Base-by-base conservation (phyloP, 2,797 vertebrate species). In the Chiloscyllium punctatum region DNA sequence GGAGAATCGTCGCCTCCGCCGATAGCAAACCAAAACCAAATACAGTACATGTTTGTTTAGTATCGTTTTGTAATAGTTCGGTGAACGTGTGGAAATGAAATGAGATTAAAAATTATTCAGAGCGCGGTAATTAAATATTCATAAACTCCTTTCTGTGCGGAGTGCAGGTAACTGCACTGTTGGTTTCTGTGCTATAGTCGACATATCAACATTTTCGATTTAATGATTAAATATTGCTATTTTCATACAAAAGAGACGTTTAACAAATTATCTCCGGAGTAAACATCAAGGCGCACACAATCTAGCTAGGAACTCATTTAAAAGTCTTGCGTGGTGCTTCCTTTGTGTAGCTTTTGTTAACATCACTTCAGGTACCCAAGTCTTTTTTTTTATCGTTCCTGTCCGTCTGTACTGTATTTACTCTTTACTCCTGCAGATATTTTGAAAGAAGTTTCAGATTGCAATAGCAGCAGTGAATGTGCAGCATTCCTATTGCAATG, bases 241-340 rank as follows among this genome's bases (percentile, higher is more conserved):
- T 91, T 91, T 68, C n/a, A 91, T 92, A 92, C 37, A 92, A 42
- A 2, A 69, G 21, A 68, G 66, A 69, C 21, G 69, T 42, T 92
- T 69, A 92, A 68, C 90, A 92, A 92, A 69, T 92, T 92, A 68
- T 25, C 37, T 92, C 90, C 69, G 25, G 62, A 92, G 62, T 69
- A 69, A 92, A 69, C 18, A 23, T 48, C 82, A 66, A 68, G 21
- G 90, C 88, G 33, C 18, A 23, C 37, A 7, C n/a, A 23, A 37
- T 92, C 90, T 68, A 68, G 3, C n/a, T 7, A 68, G 11, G n/a
- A 42, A 42, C 9, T 69, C 25, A 66, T 92, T 92, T 90, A 0
- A 8, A 53, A 90, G 18, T 53, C 15, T 90, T 16, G 53, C 2
- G 16, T 23, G 30, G 53, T 33, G 62, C 53, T 62, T 53, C 42